Conservation (phyloP, 2,113 vertebrate species). For the Procapra przewalskii region DNA sequence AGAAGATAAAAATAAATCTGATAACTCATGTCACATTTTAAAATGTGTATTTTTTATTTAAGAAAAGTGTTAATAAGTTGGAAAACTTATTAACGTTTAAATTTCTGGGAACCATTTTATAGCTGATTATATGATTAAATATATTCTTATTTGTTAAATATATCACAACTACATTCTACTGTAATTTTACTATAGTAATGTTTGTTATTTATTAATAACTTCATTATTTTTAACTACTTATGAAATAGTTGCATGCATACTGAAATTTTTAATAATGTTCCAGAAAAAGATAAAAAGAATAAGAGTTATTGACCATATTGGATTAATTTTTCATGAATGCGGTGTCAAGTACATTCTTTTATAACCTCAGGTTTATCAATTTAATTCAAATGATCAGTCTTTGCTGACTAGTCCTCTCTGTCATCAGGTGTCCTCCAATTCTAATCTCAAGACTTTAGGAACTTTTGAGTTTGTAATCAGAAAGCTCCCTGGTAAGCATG, state of each 20-base stretch:
- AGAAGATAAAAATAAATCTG: background rate
- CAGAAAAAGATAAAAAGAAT: background rate
- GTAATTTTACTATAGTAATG: background rate
- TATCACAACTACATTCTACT: background rate
- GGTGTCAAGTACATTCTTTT: background rate
- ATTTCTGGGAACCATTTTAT: background rate
- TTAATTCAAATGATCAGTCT: background rate
- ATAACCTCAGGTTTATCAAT: constrained; percentile 19
- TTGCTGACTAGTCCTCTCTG: background rate
- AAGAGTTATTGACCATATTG: background rate
- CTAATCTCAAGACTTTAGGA: background rate
- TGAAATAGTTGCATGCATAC: background rate
- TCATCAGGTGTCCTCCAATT: background rate
- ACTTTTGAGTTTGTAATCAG: background rate
- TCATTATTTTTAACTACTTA: background rate
- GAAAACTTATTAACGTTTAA: background rate
- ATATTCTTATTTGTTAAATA: background rate
- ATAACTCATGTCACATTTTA: background rate
- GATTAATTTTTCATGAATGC: background rate
- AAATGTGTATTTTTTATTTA: background rate
- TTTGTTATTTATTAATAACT: constrained; percentile 6
- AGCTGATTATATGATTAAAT: background rate
- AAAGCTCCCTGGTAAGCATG: background rate
- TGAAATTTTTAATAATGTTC: background rate
- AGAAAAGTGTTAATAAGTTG: background rate